Conservation (phyloP, 1,140 invertebrate genomes). For the Apis florea region DNA sequence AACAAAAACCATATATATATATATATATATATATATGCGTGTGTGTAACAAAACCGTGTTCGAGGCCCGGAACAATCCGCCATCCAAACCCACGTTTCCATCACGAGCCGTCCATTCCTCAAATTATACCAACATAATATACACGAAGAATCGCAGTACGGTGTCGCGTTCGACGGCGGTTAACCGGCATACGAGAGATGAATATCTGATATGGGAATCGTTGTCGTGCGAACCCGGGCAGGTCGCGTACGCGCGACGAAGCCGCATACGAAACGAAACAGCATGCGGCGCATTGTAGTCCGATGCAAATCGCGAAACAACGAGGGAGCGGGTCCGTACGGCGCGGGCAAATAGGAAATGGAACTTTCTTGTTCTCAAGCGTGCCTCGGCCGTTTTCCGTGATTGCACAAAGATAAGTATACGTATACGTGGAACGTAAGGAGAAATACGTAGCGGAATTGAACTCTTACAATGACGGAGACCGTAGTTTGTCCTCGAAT, state of each 20-base stretch:
- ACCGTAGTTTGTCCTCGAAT: too few species aligned
- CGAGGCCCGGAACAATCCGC: too few species aligned
- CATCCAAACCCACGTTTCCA: neutral
- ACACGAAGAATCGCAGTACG: neutral
- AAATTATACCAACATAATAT: conserved; percentile 60
- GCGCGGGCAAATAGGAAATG: conserved; percentile 42
- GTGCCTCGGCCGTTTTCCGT: conserved; percentile 20
- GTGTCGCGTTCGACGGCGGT: conserved; percentile 59
- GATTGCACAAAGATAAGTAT: conserved; percentile 44
- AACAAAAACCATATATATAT: too few species aligned
- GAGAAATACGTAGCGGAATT: too few species aligned
- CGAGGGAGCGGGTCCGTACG: conserved; percentile 9
- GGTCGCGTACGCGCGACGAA: conserved; percentile 44
- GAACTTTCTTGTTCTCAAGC: conserved; percentile 51
- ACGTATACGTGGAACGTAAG: too few species aligned
- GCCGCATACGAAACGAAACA: conserved; percentile 29
- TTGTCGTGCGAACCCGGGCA: conserved; percentile 67
- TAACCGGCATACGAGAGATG: conserved; percentile 60
- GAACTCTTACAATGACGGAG: too few species aligned
- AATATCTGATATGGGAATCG: conserved; percentile 71
- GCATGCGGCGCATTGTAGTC: conserved; percentile 46
- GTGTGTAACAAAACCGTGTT: too few species aligned
- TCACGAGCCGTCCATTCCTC: conserved; percentile 48
- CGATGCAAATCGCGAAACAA: conserved; percentile 53
- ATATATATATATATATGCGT: too few species aligned